Base-by-base conservation (phyloP, 1,140 invertebrate species). In the Alviniconcha marisindica region DNA sequence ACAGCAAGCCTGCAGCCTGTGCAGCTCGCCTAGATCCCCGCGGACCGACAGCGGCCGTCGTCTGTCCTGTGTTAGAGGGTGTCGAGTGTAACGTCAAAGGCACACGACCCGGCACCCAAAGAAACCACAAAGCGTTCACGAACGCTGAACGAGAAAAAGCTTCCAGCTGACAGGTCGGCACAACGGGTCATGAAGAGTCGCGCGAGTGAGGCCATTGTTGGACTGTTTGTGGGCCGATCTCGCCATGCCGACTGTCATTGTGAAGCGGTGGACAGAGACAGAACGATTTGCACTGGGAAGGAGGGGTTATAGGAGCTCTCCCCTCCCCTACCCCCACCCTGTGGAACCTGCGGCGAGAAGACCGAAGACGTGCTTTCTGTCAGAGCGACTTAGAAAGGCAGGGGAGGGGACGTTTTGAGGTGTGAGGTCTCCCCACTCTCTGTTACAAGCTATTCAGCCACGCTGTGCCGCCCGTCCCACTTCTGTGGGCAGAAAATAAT, bases 401-500 rank as follows among this genome's bases (percentile, higher is more conserved):
- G 7, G 10, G 10, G 48, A 21, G 21, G 21, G 10, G 7, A 51
- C 3, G 69, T 0, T 15, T 71, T 2, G 36, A 40, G 36, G 69
- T 71, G 69, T 71, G 69, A 18, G 69, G 69, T 71, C 69, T 71
- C 15, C 24, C 44, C 5, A 48, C 44, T 48, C 44, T 48, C 44
- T n/a, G n/a, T 71, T 40, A 21, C 69, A 5, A 33, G 33, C 69
- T 40, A 40, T 71, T 71, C 69, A 40, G 3, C 24, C 56, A 14
- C 36, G 31, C 10, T 36, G 31, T 14, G 36, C 14, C 5, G 69
- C 36, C 36, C 69, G 69, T 40, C 69, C 69, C 69, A 38, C 69
- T 40, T 36, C 69, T 40, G 33, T 71, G 69, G 36, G 36, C 36
- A 71, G 33, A 71, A 71, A 71, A 71, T 71, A 71, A 71, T 71